Base-by-base conservation (phyloP, 2,888 invertebrate genomes). In the Papilio protenor region DNA sequence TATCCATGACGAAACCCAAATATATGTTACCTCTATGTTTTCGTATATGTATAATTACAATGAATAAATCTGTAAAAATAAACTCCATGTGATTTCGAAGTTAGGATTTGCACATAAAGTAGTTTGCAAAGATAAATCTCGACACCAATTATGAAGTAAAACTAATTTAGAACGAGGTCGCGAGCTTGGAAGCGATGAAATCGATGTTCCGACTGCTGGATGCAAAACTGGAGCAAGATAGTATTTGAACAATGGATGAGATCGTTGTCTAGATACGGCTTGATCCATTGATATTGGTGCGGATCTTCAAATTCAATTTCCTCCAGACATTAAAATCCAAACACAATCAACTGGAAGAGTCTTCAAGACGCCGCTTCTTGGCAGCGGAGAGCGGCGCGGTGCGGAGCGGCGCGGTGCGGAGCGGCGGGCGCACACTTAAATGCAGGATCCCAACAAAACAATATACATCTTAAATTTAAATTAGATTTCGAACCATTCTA, bases 281-380 rank as follows among this genome's bases (percentile, higher is more conserved):
- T 66, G 73, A 69, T 77, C 77, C 64, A 73, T 73, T 77, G 77
- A 77, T 73, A 73, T 69, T 73, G 55, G 55, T 73, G 18, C 55
- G 57, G 77, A 77, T 73, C 66, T 77, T 77, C 73, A 77, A 69
- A 73, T 77, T 77, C 77, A 77, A 77, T 77, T 77, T 77, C 66
- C 77, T 77, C 2, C 61, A 66, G 73, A 73, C 77, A 77, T 73
- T 77, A 77, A 77, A 77, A 77, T 66, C 77, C 73, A 77, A 77
- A 77, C 77, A 77, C 72, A 77, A 77, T 77, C 77, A 73, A 76
- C 45, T 64, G 5, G 66, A 52, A 66, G 77, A 57, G 33, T 66
- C 69, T 57, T 57, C 45, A 18, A 21, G 70, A 40, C 57, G 47
- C 47, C 61, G 59, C 61, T 8, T 40, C 77, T 72, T 71, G 61